Percentiles rank a stretch among this genome's conserved stretches.
phyloP scores from a whole-genome alignment of 2,888 invertebrate genomes.

The Pecten maximus region DNA sequence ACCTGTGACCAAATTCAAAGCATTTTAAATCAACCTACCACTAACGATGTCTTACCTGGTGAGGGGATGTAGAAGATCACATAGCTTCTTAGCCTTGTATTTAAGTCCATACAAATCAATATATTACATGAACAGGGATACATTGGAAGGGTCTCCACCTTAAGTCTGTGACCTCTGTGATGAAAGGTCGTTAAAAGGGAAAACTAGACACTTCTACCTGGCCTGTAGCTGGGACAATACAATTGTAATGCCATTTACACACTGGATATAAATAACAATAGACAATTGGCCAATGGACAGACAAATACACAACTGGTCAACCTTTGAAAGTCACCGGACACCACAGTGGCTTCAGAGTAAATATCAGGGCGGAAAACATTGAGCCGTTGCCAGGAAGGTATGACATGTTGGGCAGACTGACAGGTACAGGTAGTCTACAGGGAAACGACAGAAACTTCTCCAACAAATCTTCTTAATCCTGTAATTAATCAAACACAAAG shows the following conservation, averaged over 20 bases:
- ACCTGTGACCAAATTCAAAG: neutral
- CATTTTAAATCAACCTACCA: no score
- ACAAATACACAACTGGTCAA: neutral
- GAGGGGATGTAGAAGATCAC: neutral
- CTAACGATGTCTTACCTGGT: neutral
- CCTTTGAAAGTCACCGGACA: neutral
- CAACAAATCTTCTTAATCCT: neutral
- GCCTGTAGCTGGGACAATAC: neutral
- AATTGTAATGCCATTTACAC: conserved; percentile 31
- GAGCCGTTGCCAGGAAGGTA: neutral
- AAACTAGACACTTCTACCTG: neutral
- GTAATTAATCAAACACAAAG: neutral
- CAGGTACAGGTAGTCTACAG: neutral
- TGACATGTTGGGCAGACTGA: neutral
- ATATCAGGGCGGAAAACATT: conserved; percentile 18
- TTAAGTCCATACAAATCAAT: conserved; percentile 9
- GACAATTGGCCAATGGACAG: neutral
- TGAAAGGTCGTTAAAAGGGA: neutral
- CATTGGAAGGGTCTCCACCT: neutral
- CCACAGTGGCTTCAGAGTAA: conserved; percentile 23
- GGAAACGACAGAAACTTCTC: neutral
- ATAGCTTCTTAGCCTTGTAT: neutral
- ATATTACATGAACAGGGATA: neutral
- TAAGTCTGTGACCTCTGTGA: neutral
- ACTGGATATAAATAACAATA: neutral